A percentile compares a stretch with the other conserved stretches of the same genome.
phyloP scores from a whole-genome alignment of 2,888 invertebrate genomes.

The Eulithis testata region DNA sequence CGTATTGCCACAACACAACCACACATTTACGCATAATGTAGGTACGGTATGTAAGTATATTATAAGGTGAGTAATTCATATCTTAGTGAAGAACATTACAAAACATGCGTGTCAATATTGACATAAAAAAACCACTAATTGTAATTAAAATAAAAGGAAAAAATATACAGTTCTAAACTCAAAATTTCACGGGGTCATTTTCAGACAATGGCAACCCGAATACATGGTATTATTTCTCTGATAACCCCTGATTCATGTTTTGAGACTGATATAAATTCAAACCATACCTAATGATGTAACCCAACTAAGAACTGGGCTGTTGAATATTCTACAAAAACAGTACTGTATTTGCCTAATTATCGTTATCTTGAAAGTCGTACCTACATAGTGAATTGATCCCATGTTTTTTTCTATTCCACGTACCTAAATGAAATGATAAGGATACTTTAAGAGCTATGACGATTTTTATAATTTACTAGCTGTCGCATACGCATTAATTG shows the following conservation, averaged over 20 bases:
- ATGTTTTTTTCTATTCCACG: not conserved
- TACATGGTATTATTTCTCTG: conserved; percentile 38
- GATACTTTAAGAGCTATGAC: too few relatives aligned
- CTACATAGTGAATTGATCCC: not conserved
- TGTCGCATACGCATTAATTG: too few relatives aligned
- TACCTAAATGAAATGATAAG: too few relatives aligned
- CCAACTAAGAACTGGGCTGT: conserved; percentile 5
- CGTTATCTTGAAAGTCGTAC: not conserved
- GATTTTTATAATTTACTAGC: too few relatives aligned
- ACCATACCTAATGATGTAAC: conserved; percentile 32
- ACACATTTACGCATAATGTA: conserved; percentile 1
- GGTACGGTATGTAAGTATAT: too few relatives aligned
- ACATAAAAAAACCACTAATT: not conserved
- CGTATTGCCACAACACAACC: not conserved
- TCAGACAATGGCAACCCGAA: conserved; percentile 29
- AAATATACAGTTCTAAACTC: not conserved
- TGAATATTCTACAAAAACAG: not conserved
- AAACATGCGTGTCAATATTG: too few relatives aligned
- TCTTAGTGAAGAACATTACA: not conserved
- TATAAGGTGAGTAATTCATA: not conserved
- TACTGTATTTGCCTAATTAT: not conserved
- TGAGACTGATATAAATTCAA: conserved; percentile 33
- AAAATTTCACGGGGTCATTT: not conserved
- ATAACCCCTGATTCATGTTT: conserved; percentile 42
- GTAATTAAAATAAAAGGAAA: not conserved